Base-by-base conservation (phyloP, 2,113 vertebrate genomes). In the Gulo gulo region DNA sequence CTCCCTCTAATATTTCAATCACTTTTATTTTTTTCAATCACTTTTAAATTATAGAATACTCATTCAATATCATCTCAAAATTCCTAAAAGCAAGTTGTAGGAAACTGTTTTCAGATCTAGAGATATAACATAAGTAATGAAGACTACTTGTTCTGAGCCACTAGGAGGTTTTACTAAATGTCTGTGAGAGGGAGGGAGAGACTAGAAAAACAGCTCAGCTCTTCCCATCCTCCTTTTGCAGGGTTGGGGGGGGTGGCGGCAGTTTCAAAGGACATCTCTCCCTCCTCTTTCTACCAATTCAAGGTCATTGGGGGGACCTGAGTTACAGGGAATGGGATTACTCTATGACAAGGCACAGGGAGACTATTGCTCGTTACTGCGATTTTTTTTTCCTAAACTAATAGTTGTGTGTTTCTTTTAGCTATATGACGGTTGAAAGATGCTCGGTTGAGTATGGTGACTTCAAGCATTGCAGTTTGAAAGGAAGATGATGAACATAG, bases 1-100 rank as follows among this genome's bases (percentile, higher is more conserved):
- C 14, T 79, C 52, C 36, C 29, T 82, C 29, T 57, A 57, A 88
- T 18, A 85, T 93, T 84, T 88, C 65, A 69, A 69, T n/a, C 31
- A n/a, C 16, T 67, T 69, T n/a, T 9, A n/a, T n/a, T n/a, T 69
- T 73, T 73, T 39, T 71, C 21, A 95, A 55, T 88, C 90, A 78
- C 45, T 82, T 94, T 92, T 71, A 95, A 94, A 82, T 73, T 74
- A 78, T 6, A 31, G 7, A 42, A 11, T 52, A 73, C 23, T 57
- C 31, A 76, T 83, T 85, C 47, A 50, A 24, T 52, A 81, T 81
- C 65, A 57, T 67, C 47, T 84, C 36, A 69, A 85, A 42, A 88
- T 45, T 83, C 45, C 73, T 39, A 39, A 88, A 91, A 95, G 13
- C 8, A 65, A 13, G 20, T 63, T 71, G 90, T 16, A 16, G 16